Conservation (phyloP, 2,113 vertebrate genomes). For the Origma solitaria region DNA sequence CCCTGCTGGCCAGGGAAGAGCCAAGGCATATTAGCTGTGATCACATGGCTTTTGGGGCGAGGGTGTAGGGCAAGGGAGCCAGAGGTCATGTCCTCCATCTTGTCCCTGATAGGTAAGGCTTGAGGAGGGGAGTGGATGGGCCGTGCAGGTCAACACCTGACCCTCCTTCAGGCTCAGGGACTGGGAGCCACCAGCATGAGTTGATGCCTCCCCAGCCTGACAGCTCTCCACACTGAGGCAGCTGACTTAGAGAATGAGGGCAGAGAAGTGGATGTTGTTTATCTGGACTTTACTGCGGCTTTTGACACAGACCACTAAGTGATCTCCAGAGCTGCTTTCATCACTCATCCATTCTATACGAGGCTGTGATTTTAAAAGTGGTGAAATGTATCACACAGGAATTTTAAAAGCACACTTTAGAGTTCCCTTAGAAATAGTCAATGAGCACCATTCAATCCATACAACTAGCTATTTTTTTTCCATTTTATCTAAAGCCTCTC, state of each 20-base stretch:
- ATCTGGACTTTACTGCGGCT: not conserved
- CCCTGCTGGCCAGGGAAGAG: not conserved
- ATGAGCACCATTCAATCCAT: not conserved
- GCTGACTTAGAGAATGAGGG: not conserved
- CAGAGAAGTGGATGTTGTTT: not conserved
- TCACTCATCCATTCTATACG: not conserved
- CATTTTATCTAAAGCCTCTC: not conserved
- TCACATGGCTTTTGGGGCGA: not conserved
- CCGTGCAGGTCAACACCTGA: not conserved
- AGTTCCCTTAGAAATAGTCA: not conserved
- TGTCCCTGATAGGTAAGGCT: not conserved
- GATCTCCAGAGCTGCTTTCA: not conserved
- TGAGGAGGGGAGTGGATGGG: not conserved
- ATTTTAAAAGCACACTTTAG: not conserved
- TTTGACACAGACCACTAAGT: not conserved
- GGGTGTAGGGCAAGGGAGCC: not conserved
- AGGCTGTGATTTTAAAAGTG: not conserved
- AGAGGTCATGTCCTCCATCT: not conserved
- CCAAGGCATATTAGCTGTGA: accelerated
- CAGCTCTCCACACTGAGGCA: not conserved
- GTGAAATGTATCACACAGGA: not conserved
- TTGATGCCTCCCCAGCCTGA: not conserved
- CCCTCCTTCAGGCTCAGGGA: not conserved
- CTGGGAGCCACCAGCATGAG: not conserved
- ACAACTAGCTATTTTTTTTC: not conserved